These are phyloP conservation scores for Berghia stephanieae DNA, from an alignment of 1,140 invertebrate species.

Conservation along the genomic window DNA sequence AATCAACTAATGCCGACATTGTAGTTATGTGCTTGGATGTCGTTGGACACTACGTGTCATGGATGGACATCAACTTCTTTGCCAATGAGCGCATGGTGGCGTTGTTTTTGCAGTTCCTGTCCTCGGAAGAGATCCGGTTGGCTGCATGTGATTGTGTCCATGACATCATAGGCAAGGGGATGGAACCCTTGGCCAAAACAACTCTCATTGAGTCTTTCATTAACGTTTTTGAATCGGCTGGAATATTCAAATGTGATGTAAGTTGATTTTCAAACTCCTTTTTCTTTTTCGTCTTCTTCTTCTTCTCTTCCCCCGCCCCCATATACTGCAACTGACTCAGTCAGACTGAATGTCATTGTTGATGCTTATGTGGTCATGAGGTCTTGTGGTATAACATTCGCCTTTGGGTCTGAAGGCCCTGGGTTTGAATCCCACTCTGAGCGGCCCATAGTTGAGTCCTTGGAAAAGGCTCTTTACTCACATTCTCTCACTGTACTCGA, in stretches of 20 bases:
- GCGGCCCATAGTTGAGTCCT: no score
- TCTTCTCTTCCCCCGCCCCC: no score
- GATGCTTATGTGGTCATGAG: no score
- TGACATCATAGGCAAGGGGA: slow-evolving; percentile 72
- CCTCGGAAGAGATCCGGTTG: slow-evolving; percentile 64
- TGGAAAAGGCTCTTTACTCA: no score
- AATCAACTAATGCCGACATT: slow-evolving; percentile 64
- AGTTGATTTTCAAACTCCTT: no score
- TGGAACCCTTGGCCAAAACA: slow-evolving; percentile 72
- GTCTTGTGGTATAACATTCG: no score
- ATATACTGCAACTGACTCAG: no score
- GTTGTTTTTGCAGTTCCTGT: slow-evolving; percentile 69
- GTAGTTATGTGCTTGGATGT: slow-evolving; percentile 70
- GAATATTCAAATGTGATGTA: slow-evolving; percentile 56
- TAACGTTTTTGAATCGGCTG: slow-evolving; percentile 66
- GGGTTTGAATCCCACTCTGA: no score
- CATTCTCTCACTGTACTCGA: no score
- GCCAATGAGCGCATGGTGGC: slow-evolving; percentile 72
- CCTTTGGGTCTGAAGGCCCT: no score
- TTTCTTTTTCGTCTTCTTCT: no score
- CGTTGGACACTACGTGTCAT: slow-evolving; percentile 72
- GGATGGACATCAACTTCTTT: slow-evolving; percentile 74
- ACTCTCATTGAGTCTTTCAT: slow-evolving; percentile 72
- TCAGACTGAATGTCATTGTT: no score
- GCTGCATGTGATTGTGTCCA: slow-evolving; percentile 71